phyloP scores from a whole-genome alignment of 2,888 invertebrate species.

The Pharmacophagus antenor region DNA sequence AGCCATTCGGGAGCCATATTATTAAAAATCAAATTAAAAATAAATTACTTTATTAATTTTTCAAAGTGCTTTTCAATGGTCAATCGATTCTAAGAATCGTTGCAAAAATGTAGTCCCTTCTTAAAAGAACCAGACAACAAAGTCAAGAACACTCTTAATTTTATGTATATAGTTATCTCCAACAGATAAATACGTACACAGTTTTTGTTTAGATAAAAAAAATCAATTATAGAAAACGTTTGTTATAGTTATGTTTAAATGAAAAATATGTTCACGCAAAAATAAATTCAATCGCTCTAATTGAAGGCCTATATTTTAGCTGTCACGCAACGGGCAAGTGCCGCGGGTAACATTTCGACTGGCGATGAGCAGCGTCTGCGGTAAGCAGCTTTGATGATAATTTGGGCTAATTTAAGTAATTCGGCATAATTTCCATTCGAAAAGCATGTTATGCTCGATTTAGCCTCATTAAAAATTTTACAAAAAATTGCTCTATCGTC shows the following conservation, averaged over 20 bases:
- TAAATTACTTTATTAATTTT: too few relatives aligned
- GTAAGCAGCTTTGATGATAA: conserved; percentile 67
- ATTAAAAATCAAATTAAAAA: too few relatives aligned
- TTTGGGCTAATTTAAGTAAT: conserved; percentile 76
- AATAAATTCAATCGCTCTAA: conserved; percentile 11
- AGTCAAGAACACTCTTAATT: too few relatives aligned
- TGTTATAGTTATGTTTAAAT: background rate
- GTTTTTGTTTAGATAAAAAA: too few relatives aligned
- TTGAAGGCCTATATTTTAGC: conserved; percentile 44
- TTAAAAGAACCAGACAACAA: too few relatives aligned
- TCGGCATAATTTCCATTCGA: conserved; percentile 66
- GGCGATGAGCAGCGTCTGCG: conserved; percentile 59
- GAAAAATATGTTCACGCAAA: conserved; percentile 8
- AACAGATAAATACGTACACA: too few relatives aligned
- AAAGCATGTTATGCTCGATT: conserved; percentile 67
- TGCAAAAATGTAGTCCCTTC: too few relatives aligned
- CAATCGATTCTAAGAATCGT: too few relatives aligned
- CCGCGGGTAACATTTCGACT: conserved; percentile 56
- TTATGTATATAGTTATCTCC: too few relatives aligned
- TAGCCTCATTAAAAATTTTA: conserved; percentile 58
- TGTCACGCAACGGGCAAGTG: conserved; percentile 62
- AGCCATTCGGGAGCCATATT: too few relatives aligned
- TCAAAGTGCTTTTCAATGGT: too few relatives aligned
- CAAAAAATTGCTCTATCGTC: conserved; percentile 49
- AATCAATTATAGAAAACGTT: too few relatives aligned